Percentiles rank a stretch among this genome's conserved stretches.
Evolutionary conservation across 2,797 vertebrate species (phyloP).

Genomic region (Lagocephalus sceleratus): DNA sequence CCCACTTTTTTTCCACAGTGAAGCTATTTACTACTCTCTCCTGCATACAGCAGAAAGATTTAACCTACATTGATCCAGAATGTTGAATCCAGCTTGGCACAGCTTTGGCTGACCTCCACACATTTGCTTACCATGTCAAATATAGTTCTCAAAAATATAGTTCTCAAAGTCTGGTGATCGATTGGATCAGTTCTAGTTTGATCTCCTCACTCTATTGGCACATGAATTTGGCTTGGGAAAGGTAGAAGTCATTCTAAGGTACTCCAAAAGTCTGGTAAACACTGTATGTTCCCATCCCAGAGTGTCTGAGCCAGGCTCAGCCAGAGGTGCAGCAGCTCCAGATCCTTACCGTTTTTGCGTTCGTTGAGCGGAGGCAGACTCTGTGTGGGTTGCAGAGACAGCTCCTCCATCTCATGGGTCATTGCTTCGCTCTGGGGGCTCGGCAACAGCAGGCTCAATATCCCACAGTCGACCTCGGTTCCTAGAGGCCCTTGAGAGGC

Average conservation of each 20-base stretch:
- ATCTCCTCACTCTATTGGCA: slow-evolving; percentile 30
- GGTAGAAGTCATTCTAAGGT: slow-evolving; percentile 6
- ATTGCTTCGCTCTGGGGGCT: slow-evolving; percentile 98
- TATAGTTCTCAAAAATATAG: too few species aligned
- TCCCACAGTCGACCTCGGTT: slow-evolving; percentile 77
- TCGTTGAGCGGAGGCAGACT: slow-evolving; percentile 90
- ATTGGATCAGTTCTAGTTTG: slow-evolving; percentile 13
- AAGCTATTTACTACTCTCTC: slow-evolving; percentile 17
- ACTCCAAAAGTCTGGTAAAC: slow-evolving; percentile 30
- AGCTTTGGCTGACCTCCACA: slow-evolving; percentile 9
- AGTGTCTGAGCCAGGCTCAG: slow-evolving; percentile 36
- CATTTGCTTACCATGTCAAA: slow-evolving; percentile 22
- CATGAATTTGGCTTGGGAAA: slow-evolving; percentile 43
- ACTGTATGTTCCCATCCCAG: slow-evolving; percentile 41
- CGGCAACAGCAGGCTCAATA: slow-evolving; percentile 79
- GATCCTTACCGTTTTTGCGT: slow-evolving; percentile 91
- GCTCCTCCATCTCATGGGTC: slow-evolving; percentile 91
- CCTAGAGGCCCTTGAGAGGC: slow-evolving; percentile 62
- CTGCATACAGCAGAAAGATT: slow-evolving; percentile 13
- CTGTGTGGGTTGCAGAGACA: slow-evolving; percentile 87
- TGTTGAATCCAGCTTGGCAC: slow-evolving; percentile 15
- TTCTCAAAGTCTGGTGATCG: slow-evolving; percentile 15
- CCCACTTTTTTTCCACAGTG: slow-evolving; percentile 45
- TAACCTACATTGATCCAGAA: slow-evolving; percentile 6
- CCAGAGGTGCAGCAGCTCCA: neutral